phyloP scores from a whole-genome alignment of 2,888 invertebrate genomes.

The Nomada hirtipes region DNA sequence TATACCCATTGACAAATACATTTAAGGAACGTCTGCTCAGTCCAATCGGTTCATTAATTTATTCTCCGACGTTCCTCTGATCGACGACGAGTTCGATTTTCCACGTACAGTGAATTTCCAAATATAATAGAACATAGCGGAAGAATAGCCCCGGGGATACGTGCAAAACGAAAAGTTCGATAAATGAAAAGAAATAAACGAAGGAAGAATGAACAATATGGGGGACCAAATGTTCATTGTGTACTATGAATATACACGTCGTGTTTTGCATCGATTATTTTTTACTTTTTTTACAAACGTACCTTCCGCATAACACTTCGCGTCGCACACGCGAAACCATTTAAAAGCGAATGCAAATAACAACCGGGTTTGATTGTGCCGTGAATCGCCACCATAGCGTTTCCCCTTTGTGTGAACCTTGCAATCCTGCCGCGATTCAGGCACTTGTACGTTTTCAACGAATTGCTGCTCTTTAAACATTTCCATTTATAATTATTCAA shows the following conservation, averaged over 20 bases:
- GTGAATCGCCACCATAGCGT: not conserved
- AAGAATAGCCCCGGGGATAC: not conserved
- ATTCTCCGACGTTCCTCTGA: not conserved
- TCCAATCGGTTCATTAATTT: slow-evolving; percentile 45
- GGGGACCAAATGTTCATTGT: not conserved
- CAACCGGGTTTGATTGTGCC: slow-evolving; percentile 35
- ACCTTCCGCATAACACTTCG: slow-evolving; percentile 12
- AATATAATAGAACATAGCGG: not conserved
- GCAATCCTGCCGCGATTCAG: not conserved
- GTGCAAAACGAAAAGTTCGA: not conserved
- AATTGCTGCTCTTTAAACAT: not conserved
- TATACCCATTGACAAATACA: slow-evolving; percentile 46
- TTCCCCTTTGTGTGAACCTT: not conserved
- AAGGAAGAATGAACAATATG: slow-evolving; percentile 1
- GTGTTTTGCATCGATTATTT: slow-evolving; percentile 34
- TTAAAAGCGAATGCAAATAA: slow-evolving; percentile 44
- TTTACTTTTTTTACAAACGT: not conserved
- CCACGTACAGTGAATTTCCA: not conserved
- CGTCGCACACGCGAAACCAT: slow-evolving; percentile 39
- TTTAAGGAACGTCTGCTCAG: slow-evolving; percentile 33
- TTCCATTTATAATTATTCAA: not conserved
- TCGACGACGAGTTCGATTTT: slow-evolving; percentile 3
- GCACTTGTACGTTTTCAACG: slow-evolving; percentile 8
- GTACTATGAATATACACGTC: slow-evolving; percentile 23
- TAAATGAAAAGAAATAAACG: not conserved